Base-by-base conservation (phyloP, 2,113 vertebrate genomes). In the Chlorodrepanis virens region DNA sequence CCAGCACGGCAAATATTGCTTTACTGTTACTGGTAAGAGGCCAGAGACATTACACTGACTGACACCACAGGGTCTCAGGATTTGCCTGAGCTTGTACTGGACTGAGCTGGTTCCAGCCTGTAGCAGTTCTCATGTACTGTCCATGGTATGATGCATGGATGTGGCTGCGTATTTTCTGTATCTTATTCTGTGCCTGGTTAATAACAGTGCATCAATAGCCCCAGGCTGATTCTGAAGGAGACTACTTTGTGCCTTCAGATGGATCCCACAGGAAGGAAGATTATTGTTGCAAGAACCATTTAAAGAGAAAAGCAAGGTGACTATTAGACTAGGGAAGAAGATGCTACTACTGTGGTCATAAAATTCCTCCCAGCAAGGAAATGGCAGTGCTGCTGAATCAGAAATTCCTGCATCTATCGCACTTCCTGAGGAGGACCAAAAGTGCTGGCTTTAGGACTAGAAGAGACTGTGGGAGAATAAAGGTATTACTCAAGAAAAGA, bases 311-410 rank as follows among this genome's bases (percentile, higher is more conserved):
- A 86, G 12, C 9, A 68, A 94, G 12, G 2, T 49, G 31, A 33
- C 3, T 50, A 1, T 35, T 54, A 50, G 50, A 23, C 9, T 44
- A 7, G 4, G 24, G 31, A 54, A 63, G n/a, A 68, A 54, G 10
- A 14, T 15, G 5, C 27, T 27, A 6, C 8, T 29, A 54, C 13
- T 8, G 5, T 10, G 11, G 8, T 1, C 11, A 79, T 39, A 14
- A 68, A 39, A 69, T 4, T 65, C 35, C 7, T 39, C 50, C 9
- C 16, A 50, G 21, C 2, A 37, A 65, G 19, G 24, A 70, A 83
- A 54, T 8, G 3, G 4, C 23, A 29, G 3, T 50, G 31, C 10
- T 74, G 35, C 31, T 50, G 8, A 54, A 27, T 15, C 0, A 1
- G 29, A 69, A 83, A 39, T 33, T 90, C 10, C 33, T 60, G 8